Base-by-base conservation (phyloP, 2,888 invertebrate species). In the Plagodis dolabraria region DNA sequence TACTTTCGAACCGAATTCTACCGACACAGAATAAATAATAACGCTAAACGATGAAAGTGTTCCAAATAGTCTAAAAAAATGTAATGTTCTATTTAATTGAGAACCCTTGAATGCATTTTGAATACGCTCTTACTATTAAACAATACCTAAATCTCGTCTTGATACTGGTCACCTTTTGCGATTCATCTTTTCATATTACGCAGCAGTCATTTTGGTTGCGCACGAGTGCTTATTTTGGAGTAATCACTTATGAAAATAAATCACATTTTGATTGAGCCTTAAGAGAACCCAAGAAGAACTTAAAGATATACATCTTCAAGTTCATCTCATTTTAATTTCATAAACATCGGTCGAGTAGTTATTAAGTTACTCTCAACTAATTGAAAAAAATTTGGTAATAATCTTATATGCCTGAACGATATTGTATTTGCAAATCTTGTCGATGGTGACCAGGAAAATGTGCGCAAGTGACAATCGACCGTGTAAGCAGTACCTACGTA, bases 1-100 rank as follows among this genome's bases (percentile, higher is more conserved):
- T 81, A 79, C 77, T 79, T 80, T 80, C 79, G 67, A 78, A 74
- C 71, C 49, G 64, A 73, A 69, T 64, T 53, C 59, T 64, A 62
- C 60, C 65, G 66, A 74, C 73, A 40, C 40, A 40, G 40, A 7
- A 40, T 40, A 40, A 0, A 40, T 10, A 5, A 40, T 40, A 40
- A 40, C 10, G 8, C 10, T 7, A 10, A 40, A 40, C 40, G 40
- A 76, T 70, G 73, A 78, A 78, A 74, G 75, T 69, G 71, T 50
- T 73, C 60, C 70, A 67, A 65, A 65, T 67, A 70, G 67, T 75
- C 66, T 57, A 65, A 65, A 76, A 66, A 74, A 66, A 48, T 64
- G 45, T 50, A 56, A 52, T 58, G 60, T 62, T 49, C 50, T 63
- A 61, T 65, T 66, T 64, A 58, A 64, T 64, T 59, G 67, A 47